Percentiles rank a stretch among this genome's conserved stretches.
Evolutionary conservation across 1,140 invertebrate genomes (phyloP).

Genomic region (Parapsyche elsis): DNA sequence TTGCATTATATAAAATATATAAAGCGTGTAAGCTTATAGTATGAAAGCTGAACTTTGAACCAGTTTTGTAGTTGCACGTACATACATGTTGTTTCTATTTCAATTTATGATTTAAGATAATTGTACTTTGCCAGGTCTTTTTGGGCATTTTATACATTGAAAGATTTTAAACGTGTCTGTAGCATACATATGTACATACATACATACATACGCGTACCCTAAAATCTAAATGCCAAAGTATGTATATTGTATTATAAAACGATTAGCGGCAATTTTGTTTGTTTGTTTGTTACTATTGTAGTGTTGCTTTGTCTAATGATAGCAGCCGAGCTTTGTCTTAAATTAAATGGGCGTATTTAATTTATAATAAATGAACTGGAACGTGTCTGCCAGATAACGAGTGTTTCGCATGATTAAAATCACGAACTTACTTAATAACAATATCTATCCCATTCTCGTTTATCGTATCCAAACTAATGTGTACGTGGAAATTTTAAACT

Average conservation of each 20-base stretch:
- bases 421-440: not conserved
- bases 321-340: constrained; percentile 9
- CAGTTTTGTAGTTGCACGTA: no score
- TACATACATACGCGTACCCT: no score
- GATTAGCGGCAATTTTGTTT: constrained; percentile 5
- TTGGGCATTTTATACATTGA: no score
- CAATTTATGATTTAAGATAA: no score
- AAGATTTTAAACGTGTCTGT: no score
- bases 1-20: no score
- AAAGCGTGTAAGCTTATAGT: no score
- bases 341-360: constrained; percentile 32
- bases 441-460: not conserved
- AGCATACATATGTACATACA: no score
- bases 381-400: constrained; percentile 24
- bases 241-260: constrained; percentile 8
- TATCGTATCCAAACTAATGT: not conserved
- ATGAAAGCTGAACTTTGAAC: no score
- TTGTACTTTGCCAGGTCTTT: no score
- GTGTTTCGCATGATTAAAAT: constrained; percentile 30
- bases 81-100: no score
- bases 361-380: constrained; percentile 29
- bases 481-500: not conserved
- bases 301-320: not conserved
- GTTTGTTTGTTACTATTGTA: not conserved
- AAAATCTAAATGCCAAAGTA: no score